Evolutionary conservation across 2,797 vertebrate species (phyloP).

Genomic region (Eupleurogrammus muticus): DNA sequence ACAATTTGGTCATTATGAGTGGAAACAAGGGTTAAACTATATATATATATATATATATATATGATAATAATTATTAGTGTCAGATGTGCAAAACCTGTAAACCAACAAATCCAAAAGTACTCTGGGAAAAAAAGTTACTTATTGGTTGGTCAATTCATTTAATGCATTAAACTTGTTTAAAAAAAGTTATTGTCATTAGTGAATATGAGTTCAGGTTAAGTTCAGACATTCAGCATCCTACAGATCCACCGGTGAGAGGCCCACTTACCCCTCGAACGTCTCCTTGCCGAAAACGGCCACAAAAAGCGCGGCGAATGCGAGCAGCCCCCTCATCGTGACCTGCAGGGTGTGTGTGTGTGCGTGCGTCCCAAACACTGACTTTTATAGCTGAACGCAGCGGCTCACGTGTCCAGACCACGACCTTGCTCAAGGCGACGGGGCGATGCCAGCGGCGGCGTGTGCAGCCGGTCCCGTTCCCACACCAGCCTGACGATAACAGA

Average conservation of each 20-base stretch:
- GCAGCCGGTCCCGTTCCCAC: constrained; percentile 70
- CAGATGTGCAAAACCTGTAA: too few relatives aligned
- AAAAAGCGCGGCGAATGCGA: constrained; percentile 65
- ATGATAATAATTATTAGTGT: too few relatives aligned
- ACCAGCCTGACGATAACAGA: neutral
- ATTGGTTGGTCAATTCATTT: neutral
- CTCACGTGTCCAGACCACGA: constrained; percentile 41
- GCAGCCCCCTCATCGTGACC: constrained; percentile 74
- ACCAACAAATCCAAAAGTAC: too few relatives aligned
- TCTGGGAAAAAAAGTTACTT: neutral
- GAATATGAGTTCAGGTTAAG: neutral
- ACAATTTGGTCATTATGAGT: too few relatives aligned
- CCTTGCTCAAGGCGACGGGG: constrained; percentile 36
- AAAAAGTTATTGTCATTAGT: neutral
- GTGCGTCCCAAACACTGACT: neutral
- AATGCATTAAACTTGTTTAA: neutral
- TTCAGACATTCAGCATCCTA: neutral
- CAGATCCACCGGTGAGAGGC: neutral
- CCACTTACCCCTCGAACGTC: constrained; percentile 79
- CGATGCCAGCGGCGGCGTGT: constrained; percentile 42
- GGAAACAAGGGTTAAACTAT: too few relatives aligned
- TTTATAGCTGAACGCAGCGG: constrained; percentile 45
- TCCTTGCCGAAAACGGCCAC: constrained; percentile 69
- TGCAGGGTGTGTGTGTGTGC: constrained; percentile 9
- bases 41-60: too few relatives aligned